Evolutionary conservation across 2,888 invertebrate genomes (phyloP).

Genomic region (Scotopteryx bipunctaria): DNA sequence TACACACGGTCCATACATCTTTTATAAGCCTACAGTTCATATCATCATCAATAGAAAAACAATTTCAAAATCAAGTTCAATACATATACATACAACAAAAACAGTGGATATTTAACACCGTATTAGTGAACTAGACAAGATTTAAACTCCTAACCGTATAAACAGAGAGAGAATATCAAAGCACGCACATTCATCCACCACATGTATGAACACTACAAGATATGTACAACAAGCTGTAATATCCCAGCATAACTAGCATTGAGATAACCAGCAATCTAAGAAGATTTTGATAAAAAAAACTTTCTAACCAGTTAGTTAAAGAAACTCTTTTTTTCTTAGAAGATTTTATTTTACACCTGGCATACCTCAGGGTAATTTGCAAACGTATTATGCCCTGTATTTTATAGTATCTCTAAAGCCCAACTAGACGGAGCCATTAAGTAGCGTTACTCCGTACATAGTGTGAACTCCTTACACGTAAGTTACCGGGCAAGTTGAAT

Average conservation of each 20-base stretch:
- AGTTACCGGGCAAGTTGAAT: slow-evolving; percentile 36
- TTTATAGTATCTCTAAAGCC: background rate
- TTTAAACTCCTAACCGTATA: slow-evolving; percentile 8
- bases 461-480: slow-evolving; percentile 23
- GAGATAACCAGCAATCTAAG: no score
- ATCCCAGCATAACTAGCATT: no score
- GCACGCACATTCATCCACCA: no score
- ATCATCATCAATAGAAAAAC: slow-evolving; percentile 7
- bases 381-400: background rate
- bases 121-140: slow-evolving; percentile 16
- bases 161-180: slow-evolving; percentile 4
- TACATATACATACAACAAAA: slow-evolving; percentile 16
- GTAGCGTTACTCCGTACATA: slow-evolving; percentile 51
- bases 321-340: no score
- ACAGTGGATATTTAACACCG: slow-evolving; percentile 8
- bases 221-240: no score
- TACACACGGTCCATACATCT: no score
- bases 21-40: no score
- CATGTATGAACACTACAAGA: no score
- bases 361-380: no score
- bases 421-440: slow-evolving; percentile 44
- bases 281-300: no score
- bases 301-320: no score
- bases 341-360: background rate
- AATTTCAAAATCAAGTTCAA: slow-evolving; percentile 18